Base-by-base conservation (phyloP, 2,888 invertebrate species). In the Hoplodrina ambigua region DNA sequence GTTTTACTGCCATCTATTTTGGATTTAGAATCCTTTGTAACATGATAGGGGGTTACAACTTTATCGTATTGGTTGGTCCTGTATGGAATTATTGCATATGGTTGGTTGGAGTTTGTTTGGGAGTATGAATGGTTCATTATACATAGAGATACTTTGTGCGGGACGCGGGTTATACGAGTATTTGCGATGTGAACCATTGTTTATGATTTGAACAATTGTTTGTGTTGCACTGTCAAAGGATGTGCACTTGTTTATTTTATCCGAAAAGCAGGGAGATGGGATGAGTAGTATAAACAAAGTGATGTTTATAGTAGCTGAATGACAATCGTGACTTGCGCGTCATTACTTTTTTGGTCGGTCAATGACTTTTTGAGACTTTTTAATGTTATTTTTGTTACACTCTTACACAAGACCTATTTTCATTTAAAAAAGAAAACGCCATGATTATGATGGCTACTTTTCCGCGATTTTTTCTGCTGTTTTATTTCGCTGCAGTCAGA, bases 81-180 rank as follows among this genome's bases (percentile, higher is more conserved):
- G 91, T 91, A 91, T 91, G 88, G 93, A 95, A 96, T 95, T 95
- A 95, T 96, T 96, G 94, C 95, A 93, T 95, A 95, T 94, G 96
- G 95, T 94, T 94, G 95, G 95, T 92, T 91, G 95, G 93, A 94
- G 93, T 93, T 92, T 95, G 95, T 95, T 95, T 95, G 94, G 91
- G 88, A 93, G 94, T 90, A 94, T 95, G 96, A 96, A 96, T 95
- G 96, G 94, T 94, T 96, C 95, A 94, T 96, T 95, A 96, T 96
- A 90, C 89, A 93, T 90, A 88, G 94, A 94, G 94, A 93, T 94
- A 93, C 92, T 93, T 92, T 91, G 93, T 91, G 81, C 89, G 89
- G 90, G 90, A 86, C 86, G 86, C 88, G 90, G 93, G 93, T 94
- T 93, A 94, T 96, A n/a, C n/a, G n/a, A n/a, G n/a, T n/a, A 94